Base-by-base conservation (phyloP, 2,113 vertebrate genomes). In the Psilopsiagon aymara region DNA sequence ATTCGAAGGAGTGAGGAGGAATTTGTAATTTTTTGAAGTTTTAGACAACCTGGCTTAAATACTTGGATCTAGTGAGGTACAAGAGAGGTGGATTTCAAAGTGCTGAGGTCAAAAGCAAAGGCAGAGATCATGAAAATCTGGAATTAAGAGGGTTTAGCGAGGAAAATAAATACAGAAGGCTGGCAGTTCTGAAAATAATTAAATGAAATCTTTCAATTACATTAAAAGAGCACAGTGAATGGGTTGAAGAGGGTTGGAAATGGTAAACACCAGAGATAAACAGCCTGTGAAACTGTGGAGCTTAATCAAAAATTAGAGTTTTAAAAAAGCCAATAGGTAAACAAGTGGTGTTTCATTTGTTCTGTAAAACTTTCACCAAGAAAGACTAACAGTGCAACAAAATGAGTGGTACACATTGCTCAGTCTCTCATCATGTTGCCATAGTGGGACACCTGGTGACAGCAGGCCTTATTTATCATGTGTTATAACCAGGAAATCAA, bases 361-460 rank as follows among this genome's bases (percentile, higher is more conserved):
- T 8, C 6, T 79, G 70, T 24, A 63, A 31, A 83, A 51, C 49
- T 77, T 73, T 83, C 53, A 35, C 31, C 23, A 41, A n/a, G 27
- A 60, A 67, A 55, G 53, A 44, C 51, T 62, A 11, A 11, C 2
- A 46, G 2, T 41, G 23, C 9, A 51, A n/a, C 31, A 47, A 29
- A 74, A 57, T 3, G 17, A 20, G 27, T 10, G 37, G 11, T 64
- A 28, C 17, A 2, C 0, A 0, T 52, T 49, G 39, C n/a, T 5
- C 20, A 3, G 19, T 4, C 6, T 14, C 2, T 8, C 18, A 17
- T 23, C 24, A 4, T 1, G 1, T 49, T 51, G 35, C 31, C 27
- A 2, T 23, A 27, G 18, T 4, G 17, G n/a, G 25, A 47, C 55
- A 51, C 35, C 9, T 14, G 15, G 17, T 13, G 23, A 57, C 49